Evolutionary conservation across 1,140 invertebrate genomes (phyloP), one percentile per base, ranked within the genome.

Genomic region (Scylla paramamosain): DNA sequence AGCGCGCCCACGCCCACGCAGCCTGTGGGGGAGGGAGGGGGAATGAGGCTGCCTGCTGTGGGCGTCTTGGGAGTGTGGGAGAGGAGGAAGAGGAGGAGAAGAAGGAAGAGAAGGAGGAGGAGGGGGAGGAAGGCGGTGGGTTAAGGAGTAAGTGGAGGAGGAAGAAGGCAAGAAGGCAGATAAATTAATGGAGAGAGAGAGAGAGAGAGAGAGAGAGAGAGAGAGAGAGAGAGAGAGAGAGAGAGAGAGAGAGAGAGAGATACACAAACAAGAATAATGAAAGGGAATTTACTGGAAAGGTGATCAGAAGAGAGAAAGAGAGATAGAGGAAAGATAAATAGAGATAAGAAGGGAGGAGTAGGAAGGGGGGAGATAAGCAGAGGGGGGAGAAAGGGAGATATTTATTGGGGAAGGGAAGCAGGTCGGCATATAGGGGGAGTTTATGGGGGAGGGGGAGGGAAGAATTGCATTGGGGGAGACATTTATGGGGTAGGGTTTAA

Each of bases 1-100:
- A 6, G 91, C 77, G 12, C 94, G 91, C 0, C 91, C 91, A 20
- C 94, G 90, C 8, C 94, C 94, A 28, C 94, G 91, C 46, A 95
- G n/a, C 52, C 94, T 95, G 90, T 29, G n/a, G 83, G 84, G 4
- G 29, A 39, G 28, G 12, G 59, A 89, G 12, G 28, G 48, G 32
- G 16, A 4, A n/a, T 59, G 52, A 14, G 52, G 39, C 39, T 39
- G 39, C 39, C 52, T 59, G 28, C n/a, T 67, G 20, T 14, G 20
- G 52, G 25, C 52, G 31, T 29, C 8, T 20, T 28, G 48, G 2
- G n/a, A 25, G 46, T 25, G 29, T 20, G 16, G 29, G 12, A 7
- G n/a, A 20, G 83, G 31, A 29, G 39, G 4, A 25, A 6, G 39
- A 46, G 52, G 16, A 20, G 16, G 46, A 48, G 46, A 48, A 14